A percentile compares a stretch with the other conserved stretches of the same genome.
These are phyloP conservation scores for Hippasteria phrygiana DNA, from an alignment of 53 echinoderm and acorn worm genomes.

Conservation along the genomic window DNA sequence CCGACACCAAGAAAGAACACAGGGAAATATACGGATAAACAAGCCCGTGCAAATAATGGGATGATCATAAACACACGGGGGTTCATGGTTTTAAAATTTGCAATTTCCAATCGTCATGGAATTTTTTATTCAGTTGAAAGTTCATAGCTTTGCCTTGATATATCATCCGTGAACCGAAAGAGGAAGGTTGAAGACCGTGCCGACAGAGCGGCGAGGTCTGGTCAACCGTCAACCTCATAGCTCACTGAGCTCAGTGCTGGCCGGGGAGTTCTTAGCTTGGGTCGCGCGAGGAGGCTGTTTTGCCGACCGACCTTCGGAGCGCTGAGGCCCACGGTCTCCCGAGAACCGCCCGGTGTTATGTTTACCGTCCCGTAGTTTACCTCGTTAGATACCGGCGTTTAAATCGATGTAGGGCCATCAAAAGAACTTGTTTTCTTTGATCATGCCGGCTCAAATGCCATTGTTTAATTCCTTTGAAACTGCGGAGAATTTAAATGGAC, in stretches of 20 bases:
- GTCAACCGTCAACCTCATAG: too few relatives aligned
- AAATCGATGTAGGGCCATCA: conserved; percentile 48
- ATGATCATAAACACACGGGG: too few relatives aligned
- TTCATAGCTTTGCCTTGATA: not conserved
- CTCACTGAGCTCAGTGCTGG: not conserved
- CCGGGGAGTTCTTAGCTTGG: not conserved
- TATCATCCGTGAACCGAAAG: not conserved
- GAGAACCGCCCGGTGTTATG: conserved; percentile 5
- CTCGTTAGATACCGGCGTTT: conserved; percentile 21
- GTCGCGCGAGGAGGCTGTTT: conserved; percentile 5
- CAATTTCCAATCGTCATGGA: not conserved
- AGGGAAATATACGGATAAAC: too few relatives aligned
- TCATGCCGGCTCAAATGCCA: conserved; percentile 33
- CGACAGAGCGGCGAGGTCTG: not conserved
- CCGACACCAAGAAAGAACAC: too few relatives aligned
- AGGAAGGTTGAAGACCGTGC: not conserved
- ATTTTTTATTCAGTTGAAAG: not conserved
- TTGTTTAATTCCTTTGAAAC: conserved; percentile 55
- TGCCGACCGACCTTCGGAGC: conserved; percentile 18
- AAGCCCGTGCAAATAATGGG: too few relatives aligned
- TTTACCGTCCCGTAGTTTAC: conserved; percentile 24
- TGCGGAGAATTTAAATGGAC: not conserved
- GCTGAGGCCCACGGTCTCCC: not conserved
- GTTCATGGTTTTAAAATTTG: too few relatives aligned
- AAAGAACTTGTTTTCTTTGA: conserved; percentile 14